Conservation (phyloP, 64 coral and sea anemone genomes). For the Stichodactyla helianthus region DNA sequence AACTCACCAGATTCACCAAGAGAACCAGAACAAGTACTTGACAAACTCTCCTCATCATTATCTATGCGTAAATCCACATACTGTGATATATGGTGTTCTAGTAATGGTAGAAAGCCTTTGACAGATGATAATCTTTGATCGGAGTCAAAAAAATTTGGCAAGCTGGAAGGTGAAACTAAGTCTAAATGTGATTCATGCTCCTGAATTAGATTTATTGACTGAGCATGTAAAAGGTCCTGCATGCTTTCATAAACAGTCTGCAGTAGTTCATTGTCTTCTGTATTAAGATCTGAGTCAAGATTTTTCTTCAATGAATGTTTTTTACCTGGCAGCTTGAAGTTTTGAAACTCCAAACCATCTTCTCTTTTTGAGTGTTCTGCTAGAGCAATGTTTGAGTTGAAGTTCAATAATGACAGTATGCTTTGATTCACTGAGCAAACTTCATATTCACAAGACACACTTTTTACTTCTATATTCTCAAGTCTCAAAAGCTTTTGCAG, state of each 20-base stretch:
- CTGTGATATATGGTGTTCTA: conserved; percentile 32
- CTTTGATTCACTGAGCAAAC: not conserved
- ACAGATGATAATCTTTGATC: not conserved
- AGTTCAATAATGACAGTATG: not conserved
- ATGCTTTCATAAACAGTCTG: conserved; percentile 2
- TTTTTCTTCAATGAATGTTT: not conserved
- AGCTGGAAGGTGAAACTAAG: not conserved
- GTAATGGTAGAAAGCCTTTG: conserved; percentile 30
- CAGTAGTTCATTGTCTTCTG: not conserved
- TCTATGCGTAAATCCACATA: conserved; percentile 36
- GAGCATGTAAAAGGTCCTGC: not conserved
- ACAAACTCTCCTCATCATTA: conserved; percentile 33
- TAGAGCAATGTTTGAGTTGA: not conserved
- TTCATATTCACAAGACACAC: not conserved
- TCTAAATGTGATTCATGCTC: not conserved
- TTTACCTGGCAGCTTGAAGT: not conserved
- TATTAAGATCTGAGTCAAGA: not conserved
- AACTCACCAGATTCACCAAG: not conserved
- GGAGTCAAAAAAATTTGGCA: not conserved
- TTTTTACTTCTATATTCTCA: not conserved
- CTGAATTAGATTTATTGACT: not conserved
- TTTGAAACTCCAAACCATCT: not conserved
- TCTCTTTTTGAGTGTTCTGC: not conserved
- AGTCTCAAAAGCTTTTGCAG: conserved; percentile 13
- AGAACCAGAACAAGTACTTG: conserved; percentile 16